phyloP scores from a whole-genome alignment of 1,140 invertebrate species.

The Carcinoscorpius rotundicauda region DNA sequence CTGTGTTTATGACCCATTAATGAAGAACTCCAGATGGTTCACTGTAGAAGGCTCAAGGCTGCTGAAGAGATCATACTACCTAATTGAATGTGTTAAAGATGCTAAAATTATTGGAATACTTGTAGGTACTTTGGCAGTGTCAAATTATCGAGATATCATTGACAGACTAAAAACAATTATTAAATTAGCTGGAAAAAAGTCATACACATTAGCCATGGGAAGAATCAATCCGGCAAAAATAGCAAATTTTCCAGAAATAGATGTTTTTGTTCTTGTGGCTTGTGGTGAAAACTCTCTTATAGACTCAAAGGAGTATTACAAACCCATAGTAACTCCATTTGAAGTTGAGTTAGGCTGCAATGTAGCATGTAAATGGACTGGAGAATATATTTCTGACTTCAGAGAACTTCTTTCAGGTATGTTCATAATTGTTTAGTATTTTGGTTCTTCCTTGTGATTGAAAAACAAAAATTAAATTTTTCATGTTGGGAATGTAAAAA shows the following conservation, averaged over 20 bases:
- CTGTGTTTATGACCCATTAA: conserved; percentile 33
- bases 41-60: conserved; percentile 26
- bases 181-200: conserved; percentile 61
- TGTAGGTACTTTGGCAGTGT: conserved; percentile 70
- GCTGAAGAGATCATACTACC: conserved; percentile 62
- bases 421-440: conserved; percentile 4
- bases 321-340: conserved; percentile 79
- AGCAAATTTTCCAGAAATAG: conserved; percentile 85
- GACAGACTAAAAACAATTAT: conserved; percentile 56
- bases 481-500: background rate
- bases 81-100: conserved; percentile 80
- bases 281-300: conserved; percentile 75
- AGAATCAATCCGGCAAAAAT: conserved; percentile 85
- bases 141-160: conserved; percentile 66
- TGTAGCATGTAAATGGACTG: conserved; percentile 42
- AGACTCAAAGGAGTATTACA: conserved; percentile 71
- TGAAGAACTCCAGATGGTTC: conserved; percentile 24
- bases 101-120: conserved; percentile 73
- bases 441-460: background rate
- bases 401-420: conserved; percentile 53
- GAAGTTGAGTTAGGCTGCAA: conserved; percentile 81
- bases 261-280: conserved; percentile 77
- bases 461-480: conserved; percentile 6
- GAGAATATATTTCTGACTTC: conserved; percentile 61
- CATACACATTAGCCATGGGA: conserved; percentile 81